These are phyloP conservation scores for Cryptomyrus ogoouensis DNA, from an alignment of 2,113 vertebrate genomes.

Conservation along the genomic window DNA sequence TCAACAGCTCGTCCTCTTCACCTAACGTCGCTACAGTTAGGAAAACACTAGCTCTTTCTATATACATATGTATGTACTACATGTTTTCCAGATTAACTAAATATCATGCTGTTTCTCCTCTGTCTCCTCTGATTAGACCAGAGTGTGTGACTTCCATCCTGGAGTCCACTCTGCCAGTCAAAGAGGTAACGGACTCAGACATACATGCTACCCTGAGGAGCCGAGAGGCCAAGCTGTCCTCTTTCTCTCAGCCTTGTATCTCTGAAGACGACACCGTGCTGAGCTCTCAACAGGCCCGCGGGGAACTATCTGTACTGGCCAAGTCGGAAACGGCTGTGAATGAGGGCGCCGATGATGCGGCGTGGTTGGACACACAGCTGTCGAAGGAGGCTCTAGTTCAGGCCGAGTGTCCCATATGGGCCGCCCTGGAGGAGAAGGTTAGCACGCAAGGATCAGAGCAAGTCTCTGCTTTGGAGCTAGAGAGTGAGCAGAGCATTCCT, in stretches of 20 bases:
- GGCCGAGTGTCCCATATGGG: constrained; percentile 54
- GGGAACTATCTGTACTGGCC: neutral
- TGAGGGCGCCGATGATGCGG: neutral
- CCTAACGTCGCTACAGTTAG: neutral
- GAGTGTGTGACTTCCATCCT: neutral
- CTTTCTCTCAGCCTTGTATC: neutral
- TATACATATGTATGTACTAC: neutral
- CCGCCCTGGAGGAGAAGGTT: constrained; percentile 45
- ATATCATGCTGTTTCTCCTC: neutral
- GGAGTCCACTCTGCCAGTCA: neutral
- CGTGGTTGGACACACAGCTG: neutral
- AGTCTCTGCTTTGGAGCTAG: constrained; percentile 22
- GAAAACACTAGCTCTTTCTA: neutral
- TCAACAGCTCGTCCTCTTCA: neutral
- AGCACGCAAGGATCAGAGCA: constrained; percentile 35
- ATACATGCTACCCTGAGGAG: neutral
- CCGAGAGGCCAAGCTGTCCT: neutral
- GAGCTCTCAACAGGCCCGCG: neutral
- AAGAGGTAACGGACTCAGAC: neutral
- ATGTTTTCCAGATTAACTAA: neutral
- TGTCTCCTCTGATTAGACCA: constrained; percentile 4
- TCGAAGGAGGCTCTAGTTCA: constrained; percentile 25
- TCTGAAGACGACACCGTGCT: neutral
- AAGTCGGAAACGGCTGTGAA: neutral
- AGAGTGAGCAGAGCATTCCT: constrained; percentile 21